Evolutionary conservation across 2,113 vertebrate species (phyloP), one percentile per base, ranked within the genome.

Genomic region (Catharus fuscescens): DNA sequence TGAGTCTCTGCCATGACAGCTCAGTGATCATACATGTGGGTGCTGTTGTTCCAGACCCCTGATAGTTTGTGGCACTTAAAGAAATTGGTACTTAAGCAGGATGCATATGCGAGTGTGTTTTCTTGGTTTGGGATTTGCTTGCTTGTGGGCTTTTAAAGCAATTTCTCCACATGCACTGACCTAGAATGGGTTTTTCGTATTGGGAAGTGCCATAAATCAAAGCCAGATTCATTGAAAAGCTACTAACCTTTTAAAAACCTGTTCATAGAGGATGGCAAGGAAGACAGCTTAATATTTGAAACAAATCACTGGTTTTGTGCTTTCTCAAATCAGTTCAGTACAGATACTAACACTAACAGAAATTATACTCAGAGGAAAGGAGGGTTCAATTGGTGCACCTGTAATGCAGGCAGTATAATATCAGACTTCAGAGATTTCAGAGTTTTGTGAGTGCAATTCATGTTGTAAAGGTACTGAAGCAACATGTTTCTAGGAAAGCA

Each of bases 1-100:
- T 57, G 23, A 78, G 25, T 26, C 47, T 84, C 6, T 44, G 54
- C 56, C 16, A 8, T 2, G 2, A 42, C 23, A 78, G 50, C 19
- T 84, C 32, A 40, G 34, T 31, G 28, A n/a, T 32, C 0, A 1
- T 47, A 36, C 3, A 2, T 4, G 5, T 15, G 47, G 40, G 20
- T 60, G 9, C 32, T 77, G 14, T 73, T 69, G 19, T 67, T 93
- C 42, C 32, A 61, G 31, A 61, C 18, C n/a, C 12, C 6, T 36
- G 26, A 38, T 4, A 21, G 31, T 34, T 61, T 47, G 34, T 48
- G 76, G 36, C 42, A 20, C 15, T 57, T 60, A 47, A 65, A 80
- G 65, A 56, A 65, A 34, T 31, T 1, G 5, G 5, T 79, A 19
- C 11, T 90, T 66, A 11, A 79, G 18, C 65, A 85, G 70, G 42